Conservation (phyloP, 1,140 invertebrate genomes). For the Rhagoletis pomonella region DNA sequence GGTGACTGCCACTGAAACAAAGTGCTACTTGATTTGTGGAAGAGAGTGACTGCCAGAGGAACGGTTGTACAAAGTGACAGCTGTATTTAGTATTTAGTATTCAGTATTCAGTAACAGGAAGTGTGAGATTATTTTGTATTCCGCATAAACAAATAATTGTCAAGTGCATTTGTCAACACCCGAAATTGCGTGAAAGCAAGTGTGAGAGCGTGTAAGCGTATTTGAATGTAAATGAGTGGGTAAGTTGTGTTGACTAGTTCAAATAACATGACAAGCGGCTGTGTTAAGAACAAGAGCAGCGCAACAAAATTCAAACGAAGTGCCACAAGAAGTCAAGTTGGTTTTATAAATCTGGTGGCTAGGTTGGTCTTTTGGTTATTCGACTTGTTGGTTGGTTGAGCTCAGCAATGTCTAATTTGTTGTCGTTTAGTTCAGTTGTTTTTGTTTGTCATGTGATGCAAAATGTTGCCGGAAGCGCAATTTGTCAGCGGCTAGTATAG, state of each 20-base stretch:
- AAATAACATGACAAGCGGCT: constrained; percentile 25
- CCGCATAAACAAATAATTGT: constrained; percentile 48
- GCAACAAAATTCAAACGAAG: neutral
- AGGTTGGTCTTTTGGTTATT: neutral
- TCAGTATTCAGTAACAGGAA: constrained; percentile 26
- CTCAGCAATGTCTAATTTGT: neutral
- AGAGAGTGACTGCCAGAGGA: neutral
- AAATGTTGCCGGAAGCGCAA: neutral
- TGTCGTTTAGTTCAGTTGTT: neutral
- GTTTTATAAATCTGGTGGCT: neutral
- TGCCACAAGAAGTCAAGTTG: neutral
- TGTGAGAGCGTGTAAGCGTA: neutral
- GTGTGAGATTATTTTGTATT: constrained; percentile 50
- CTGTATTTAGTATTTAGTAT: neutral
- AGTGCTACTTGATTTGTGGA: neutral
- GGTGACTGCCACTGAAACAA: neutral
- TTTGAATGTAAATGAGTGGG: neutral
- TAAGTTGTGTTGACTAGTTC: neutral
- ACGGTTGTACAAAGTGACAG: constrained; percentile 25
- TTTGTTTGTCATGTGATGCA: neutral
- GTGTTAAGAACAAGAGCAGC: neutral
- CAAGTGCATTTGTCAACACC: constrained; percentile 48
- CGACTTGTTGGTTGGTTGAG: neutral
- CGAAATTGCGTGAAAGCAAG: constrained; percentile 1
- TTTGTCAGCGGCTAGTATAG: neutral